Conservation (phyloP, 2,888 invertebrate species). For the Epinotia ramella region DNA sequence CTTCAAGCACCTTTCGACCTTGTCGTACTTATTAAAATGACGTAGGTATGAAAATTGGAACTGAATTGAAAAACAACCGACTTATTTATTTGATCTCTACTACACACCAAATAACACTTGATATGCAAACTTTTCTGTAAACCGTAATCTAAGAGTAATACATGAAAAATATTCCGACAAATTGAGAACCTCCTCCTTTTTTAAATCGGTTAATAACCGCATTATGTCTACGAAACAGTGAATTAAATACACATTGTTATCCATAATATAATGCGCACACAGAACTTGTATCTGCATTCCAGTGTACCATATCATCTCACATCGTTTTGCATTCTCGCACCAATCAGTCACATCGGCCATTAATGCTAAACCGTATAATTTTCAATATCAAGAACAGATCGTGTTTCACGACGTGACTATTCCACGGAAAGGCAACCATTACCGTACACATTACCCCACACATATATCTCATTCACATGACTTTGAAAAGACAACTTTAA, state of each 20-base stretch:
- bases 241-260: neutral
- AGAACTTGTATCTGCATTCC: slow-evolving; percentile 6
- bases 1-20: neutral
- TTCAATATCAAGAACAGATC: slow-evolving; percentile 55
- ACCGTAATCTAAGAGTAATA: too few relatives aligned
- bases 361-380: slow-evolving; percentile 41
- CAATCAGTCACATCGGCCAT: slow-evolving; percentile 41
- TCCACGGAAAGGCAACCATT: slow-evolving; percentile 41
- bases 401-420: slow-evolving; percentile 40
- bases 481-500: neutral
- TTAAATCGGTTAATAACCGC: too few relatives aligned
- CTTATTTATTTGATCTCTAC: too few relatives aligned
- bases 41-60: too few relatives aligned
- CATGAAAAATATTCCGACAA: too few relatives aligned
- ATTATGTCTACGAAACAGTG: too few relatives aligned
- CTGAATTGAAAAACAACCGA: too few relatives aligned
- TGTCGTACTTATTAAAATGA: neutral
- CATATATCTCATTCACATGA: neutral
- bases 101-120: too few relatives aligned
- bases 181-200: too few relatives aligned
- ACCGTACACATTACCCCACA: neutral
- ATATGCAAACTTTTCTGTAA: too few relatives aligned
- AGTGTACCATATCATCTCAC: slow-evolving; percentile 11
- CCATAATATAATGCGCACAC: neutral
- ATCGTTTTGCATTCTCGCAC: slow-evolving; percentile 28